phyloP scores from a whole-genome alignment of 2,113 vertebrate species.

The Leptobrachium ailaonicum region DNA sequence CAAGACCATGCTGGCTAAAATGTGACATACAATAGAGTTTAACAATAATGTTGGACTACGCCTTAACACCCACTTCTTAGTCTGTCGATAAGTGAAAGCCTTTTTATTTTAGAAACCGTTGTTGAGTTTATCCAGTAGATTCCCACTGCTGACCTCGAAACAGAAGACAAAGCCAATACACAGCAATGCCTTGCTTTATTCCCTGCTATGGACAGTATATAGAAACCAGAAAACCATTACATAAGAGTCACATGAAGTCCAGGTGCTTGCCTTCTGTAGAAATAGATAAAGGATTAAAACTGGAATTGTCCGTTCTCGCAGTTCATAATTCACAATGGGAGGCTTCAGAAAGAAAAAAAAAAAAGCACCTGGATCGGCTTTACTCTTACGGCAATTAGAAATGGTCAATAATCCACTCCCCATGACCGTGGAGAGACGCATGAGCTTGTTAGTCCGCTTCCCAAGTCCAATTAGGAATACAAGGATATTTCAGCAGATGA shows the following conservation, averaged over 20 bases:
- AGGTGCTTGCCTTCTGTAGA: not conserved
- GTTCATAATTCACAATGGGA: not conserved
- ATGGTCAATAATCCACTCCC: not conserved
- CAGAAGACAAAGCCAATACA: too few species aligned
- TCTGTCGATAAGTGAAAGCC: too few species aligned
- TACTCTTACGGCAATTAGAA: not conserved
- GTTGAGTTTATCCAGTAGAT: too few species aligned
- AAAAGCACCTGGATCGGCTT: not conserved
- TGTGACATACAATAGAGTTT: too few species aligned
- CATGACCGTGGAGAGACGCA: not conserved
- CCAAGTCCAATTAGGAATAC: conserved; percentile 22
- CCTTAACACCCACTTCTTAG: too few species aligned
- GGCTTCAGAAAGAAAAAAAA: not conserved
- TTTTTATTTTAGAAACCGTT: too few species aligned
- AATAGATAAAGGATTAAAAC: not conserved
- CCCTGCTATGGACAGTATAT: not conserved
- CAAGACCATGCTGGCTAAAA: too few species aligned
- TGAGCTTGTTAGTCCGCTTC: not conserved
- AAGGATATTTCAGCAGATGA: not conserved
- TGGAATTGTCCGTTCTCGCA: not conserved
- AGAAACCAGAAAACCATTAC: not conserved
- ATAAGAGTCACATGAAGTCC: not conserved
- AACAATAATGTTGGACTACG: too few species aligned
- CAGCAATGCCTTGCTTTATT: not conserved
- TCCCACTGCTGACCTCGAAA: too few species aligned